These are phyloP conservation scores for Disparrhopalites patrizii DNA, from an alignment of 2,888 invertebrate genomes.

Conservation along the genomic window DNA sequence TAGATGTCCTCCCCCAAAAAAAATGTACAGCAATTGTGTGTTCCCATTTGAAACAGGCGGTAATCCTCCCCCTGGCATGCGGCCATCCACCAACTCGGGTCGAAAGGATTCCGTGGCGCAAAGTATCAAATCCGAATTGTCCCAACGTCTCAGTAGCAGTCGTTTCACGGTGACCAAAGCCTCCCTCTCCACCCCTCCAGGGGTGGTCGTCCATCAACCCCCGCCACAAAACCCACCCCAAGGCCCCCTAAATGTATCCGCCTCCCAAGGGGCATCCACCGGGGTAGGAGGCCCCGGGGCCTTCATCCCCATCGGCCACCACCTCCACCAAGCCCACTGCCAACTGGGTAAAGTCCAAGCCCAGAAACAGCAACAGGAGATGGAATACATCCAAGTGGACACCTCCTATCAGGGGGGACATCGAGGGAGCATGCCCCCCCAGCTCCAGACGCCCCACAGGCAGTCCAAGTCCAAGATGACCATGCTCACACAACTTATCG, in stretches of 20 bases:
- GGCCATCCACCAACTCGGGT: slow-evolving; percentile 5
- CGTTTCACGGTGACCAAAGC: slow-evolving; percentile 39
- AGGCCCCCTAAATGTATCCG: slow-evolving; percentile 2
- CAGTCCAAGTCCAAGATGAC: slow-evolving; percentile 50
- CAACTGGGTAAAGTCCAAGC: slow-evolving; percentile 21
- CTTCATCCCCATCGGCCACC: slow-evolving; percentile 15
- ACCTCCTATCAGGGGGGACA: slow-evolving; percentile 35
- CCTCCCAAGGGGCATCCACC: slow-evolving; percentile 10
- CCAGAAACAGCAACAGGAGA: slow-evolving; percentile 28
- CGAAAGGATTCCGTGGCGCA: slow-evolving; percentile 35
- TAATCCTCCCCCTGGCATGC: background rate
- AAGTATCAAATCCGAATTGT: slow-evolving; percentile 37
- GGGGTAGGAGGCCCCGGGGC: slow-evolving; percentile 29
- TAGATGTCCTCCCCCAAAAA: no score
- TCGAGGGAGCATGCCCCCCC: slow-evolving; percentile 7
- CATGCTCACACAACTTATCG: slow-evolving; percentile 58
- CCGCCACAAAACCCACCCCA: slow-evolving; percentile 21
- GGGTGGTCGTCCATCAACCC: slow-evolving; percentile 21
- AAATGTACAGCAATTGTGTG: no score
- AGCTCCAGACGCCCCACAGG: background rate
- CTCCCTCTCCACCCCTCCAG: slow-evolving; percentile 22
- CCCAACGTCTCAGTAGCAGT: slow-evolving; percentile 34
- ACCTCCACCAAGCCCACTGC: slow-evolving; percentile 26
- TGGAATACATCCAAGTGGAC: slow-evolving; percentile 47
- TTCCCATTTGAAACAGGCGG: no score